Percentiles rank a stretch among this genome's conserved stretches.
These are phyloP conservation scores for Diprion similis DNA, from an alignment of 1,140 invertebrate species.

Conservation along the genomic window DNA sequence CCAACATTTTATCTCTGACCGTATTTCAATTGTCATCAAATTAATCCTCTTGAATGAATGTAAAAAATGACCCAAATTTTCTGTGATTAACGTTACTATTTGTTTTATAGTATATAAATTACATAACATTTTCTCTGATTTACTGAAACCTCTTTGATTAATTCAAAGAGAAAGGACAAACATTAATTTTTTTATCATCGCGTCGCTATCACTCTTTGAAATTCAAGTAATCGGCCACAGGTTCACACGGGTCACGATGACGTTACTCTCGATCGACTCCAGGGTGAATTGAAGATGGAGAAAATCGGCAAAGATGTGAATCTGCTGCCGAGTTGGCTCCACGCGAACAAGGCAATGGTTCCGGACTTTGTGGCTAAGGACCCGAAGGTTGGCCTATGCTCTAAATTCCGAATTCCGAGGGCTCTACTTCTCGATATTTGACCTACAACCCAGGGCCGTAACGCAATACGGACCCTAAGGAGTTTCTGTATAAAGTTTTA, in stretches of 20 bases:
- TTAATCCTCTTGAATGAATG: no score
- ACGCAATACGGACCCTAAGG: not conserved
- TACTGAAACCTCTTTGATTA: no score
- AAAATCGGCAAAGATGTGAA: slow-evolving; percentile 81
- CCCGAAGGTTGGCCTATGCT: slow-evolving; percentile 67
- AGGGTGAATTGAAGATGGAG: slow-evolving; percentile 78
- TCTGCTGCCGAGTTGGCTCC: slow-evolving; percentile 81
- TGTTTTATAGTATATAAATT: no score
- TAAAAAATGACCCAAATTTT: no score
- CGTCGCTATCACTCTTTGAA: not conserved
- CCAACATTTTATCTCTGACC: no score
- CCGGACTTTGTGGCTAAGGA: slow-evolving; percentile 88
- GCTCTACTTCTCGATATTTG: not conserved
- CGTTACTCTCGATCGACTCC: slow-evolving; percentile 78
- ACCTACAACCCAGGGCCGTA: not conserved
- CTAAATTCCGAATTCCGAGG: not conserved
- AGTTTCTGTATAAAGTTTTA: not conserved
- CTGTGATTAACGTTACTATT: no score
- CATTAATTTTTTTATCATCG: no score
- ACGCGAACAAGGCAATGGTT: slow-evolving; percentile 80
- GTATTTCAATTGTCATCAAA: no score
- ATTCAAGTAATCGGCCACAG: slow-evolving; percentile 25
- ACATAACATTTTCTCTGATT: no score
- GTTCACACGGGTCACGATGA: slow-evolving; percentile 89
- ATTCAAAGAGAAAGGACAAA: no score